phyloP scores from a whole-genome alignment of 2,888 invertebrate genomes.

The Disparrhopalites patrizii region DNA sequence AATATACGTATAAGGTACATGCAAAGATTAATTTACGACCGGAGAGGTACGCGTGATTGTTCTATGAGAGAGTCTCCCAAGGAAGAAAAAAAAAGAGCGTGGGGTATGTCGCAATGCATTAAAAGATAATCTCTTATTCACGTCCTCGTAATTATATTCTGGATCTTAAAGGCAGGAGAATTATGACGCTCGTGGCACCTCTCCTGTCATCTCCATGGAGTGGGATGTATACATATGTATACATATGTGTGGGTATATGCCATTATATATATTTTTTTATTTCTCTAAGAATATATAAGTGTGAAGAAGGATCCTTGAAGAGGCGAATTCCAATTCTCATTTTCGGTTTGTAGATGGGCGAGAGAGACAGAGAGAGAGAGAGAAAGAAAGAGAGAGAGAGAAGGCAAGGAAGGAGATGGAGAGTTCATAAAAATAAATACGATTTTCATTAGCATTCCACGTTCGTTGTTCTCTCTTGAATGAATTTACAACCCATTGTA shows the following conservation, averaged over 20 bases:
- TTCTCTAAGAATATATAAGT: not conserved
- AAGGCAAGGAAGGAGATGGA: not conserved
- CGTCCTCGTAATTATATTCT: too few species aligned
- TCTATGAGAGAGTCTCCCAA: too few species aligned
- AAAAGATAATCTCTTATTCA: too few species aligned
- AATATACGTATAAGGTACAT: too few species aligned
- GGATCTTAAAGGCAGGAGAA: too few species aligned
- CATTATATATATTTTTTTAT: not conserved
- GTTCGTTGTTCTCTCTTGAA: slow-evolving; percentile 9
- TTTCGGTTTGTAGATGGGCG: not conserved
- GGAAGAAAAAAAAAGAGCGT: too few species aligned
- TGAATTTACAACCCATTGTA: slow-evolving; percentile 19
- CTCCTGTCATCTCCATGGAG: not conserved
- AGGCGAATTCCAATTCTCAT: not conserved
- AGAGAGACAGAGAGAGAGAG: not conserved
- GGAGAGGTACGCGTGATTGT: too few species aligned
- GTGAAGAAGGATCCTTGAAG: not conserved
- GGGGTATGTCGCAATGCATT: too few species aligned
- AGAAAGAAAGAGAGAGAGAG: not conserved
- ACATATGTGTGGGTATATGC: not conserved
- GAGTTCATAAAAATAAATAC: slow-evolving; percentile 11
- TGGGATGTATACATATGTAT: not conserved
- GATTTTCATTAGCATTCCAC: slow-evolving; percentile 19
- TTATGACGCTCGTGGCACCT: too few species aligned
- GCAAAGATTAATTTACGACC: too few species aligned